Conservation (phyloP, 2,888 invertebrate genomes). For the Cerastis rubricosa region DNA sequence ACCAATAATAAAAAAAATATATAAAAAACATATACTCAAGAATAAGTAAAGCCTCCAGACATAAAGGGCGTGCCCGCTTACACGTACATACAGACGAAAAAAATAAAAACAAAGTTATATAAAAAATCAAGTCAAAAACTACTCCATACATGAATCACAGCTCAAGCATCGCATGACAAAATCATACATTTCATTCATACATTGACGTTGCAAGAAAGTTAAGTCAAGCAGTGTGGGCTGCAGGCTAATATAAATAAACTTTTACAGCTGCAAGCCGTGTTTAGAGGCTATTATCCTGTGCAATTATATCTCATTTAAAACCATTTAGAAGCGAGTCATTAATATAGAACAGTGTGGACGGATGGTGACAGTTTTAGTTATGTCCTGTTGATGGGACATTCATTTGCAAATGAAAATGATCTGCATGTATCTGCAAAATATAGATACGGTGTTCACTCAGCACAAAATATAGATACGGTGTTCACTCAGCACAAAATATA, state of each 20-base stretch:
- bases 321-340: constrained; percentile 68
- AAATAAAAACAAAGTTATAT: too few species aligned
- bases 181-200: constrained; percentile 49
- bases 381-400: constrained; percentile 24
- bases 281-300: constrained; percentile 71
- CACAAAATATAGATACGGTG: not conserved
- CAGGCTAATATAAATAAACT: constrained; percentile 72
- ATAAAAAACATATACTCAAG: too few species aligned
- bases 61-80: too few species aligned
- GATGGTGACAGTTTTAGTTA: constrained; percentile 40
- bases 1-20: too few species aligned
- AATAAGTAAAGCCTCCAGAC: too few species aligned
- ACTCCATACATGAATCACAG: constrained; percentile 4
- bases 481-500: not conserved
- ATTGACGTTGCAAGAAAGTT: constrained; percentile 60
- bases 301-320: constrained; percentile 72
- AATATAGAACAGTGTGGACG: constrained; percentile 49
- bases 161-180: constrained; percentile 29
- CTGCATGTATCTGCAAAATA: not conserved
- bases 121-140: not conserved
- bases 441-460: not conserved
- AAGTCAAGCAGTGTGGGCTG: constrained; percentile 69
- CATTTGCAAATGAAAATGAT: not conserved
- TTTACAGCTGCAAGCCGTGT: constrained; percentile 69
- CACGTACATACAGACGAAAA: too few species aligned